These are phyloP conservation scores for Trichechus manatus DNA, from an alignment of 2,113 vertebrate species.

Conservation along the genomic window DNA sequence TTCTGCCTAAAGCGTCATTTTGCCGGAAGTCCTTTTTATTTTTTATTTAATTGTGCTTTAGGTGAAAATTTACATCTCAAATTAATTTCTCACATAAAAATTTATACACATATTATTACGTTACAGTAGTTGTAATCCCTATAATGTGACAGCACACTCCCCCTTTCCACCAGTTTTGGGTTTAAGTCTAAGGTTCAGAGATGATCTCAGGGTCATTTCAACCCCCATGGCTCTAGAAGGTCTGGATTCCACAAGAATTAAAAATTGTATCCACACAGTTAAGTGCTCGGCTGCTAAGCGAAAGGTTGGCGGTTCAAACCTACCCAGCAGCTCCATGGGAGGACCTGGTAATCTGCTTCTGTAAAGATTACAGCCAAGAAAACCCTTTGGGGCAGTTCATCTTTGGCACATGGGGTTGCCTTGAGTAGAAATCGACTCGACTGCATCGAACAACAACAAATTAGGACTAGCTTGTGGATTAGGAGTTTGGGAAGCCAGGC, in stretches of 20 bases:
- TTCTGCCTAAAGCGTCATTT: too few species aligned
- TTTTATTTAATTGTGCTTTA: too few species aligned
- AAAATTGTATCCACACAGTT: neutral
- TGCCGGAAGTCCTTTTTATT: too few species aligned
- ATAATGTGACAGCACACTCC: too few species aligned
- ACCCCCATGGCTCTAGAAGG: neutral
- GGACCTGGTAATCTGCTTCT: neutral
- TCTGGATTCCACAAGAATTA: neutral
- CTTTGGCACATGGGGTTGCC: neutral
- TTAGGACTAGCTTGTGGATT: neutral
- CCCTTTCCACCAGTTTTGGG: neutral
- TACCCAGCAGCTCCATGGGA: neutral
- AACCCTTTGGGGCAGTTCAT: neutral
- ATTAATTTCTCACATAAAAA: too few species aligned
- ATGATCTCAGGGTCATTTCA: neutral
- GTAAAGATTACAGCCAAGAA: neutral
- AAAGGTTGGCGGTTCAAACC: neutral
- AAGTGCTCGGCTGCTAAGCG: neutral
- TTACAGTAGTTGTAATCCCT: too few species aligned
- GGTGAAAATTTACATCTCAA: too few species aligned
- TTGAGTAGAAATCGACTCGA: neutral
- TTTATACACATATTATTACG: too few species aligned
- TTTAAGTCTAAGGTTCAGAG: neutral
- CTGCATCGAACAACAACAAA: neutral
- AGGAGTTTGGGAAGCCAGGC: neutral